These are phyloP conservation scores for Melipona bicolor DNA, from an alignment of 2,888 invertebrate genomes.

Conservation along the genomic window DNA sequence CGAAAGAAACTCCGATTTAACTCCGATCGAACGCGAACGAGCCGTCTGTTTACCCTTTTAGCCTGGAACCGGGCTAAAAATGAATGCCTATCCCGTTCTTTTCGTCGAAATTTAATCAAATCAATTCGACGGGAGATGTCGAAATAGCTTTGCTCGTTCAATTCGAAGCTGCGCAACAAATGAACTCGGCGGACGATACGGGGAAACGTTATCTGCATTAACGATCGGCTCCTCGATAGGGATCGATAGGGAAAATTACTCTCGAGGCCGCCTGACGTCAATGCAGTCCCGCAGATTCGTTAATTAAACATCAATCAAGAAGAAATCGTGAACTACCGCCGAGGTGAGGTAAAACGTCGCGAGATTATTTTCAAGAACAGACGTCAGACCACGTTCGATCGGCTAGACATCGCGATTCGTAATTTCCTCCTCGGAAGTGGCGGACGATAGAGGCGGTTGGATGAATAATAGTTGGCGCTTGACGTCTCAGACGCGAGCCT, in stretches of 20 bases:
- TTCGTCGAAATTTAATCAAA: neutral
- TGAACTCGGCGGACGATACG: neutral
- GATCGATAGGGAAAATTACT: neutral
- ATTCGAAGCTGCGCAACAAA: neutral
- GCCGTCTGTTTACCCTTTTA: neutral
- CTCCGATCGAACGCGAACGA: neutral
- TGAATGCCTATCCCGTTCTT: neutral
- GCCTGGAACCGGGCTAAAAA: neutral
- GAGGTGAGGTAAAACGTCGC: neutral
- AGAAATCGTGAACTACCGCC: constrained; percentile 2
- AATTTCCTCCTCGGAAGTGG: constrained; percentile 59
- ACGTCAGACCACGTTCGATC: constrained; percentile 47
- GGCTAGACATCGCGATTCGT: constrained; percentile 38
- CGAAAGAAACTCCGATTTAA: constrained; percentile 42
- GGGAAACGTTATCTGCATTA: neutral
- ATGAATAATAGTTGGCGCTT: constrained; percentile 60
- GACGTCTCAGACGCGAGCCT: constrained; percentile 51
- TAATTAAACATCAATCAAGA: constrained; percentile 49
- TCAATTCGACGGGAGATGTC: neutral
- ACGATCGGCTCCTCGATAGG: neutral
- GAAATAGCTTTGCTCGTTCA: neutral
- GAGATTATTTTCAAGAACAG: constrained; percentile 51
- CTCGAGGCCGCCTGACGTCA: constrained; percentile 2
- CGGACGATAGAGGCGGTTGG: constrained; percentile 53
- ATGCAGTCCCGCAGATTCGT: constrained; percentile 2